These are phyloP conservation scores for Chrysemys picta DNA, from an alignment of 2,113 vertebrate genomes.

Conservation along the genomic window DNA sequence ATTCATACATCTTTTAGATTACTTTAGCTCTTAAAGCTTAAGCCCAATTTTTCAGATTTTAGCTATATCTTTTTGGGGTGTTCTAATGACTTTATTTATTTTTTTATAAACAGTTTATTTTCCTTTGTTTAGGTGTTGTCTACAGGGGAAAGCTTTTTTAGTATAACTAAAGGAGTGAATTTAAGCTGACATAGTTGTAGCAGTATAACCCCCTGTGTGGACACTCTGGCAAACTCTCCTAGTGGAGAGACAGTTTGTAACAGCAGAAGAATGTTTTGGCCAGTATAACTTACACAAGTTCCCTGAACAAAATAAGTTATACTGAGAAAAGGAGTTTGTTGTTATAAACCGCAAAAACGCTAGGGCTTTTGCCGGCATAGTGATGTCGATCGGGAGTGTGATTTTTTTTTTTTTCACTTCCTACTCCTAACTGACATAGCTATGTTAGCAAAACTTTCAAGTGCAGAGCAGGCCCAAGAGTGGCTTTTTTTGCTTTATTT, in stretches of 20 bases:
- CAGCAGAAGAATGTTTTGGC: neutral
- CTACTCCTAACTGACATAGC: no score
- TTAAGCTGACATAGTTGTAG: neutral
- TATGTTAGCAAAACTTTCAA: no score
- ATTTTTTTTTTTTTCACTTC: neutral
- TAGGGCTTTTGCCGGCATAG: neutral
- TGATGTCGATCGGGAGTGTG: neutral
- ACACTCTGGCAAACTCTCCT: neutral
- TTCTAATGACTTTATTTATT: neutral
- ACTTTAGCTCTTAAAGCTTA: neutral
- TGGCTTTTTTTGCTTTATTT: neutral
- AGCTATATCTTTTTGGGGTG: neutral
- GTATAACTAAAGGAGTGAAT: neutral
- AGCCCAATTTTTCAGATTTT: neutral
- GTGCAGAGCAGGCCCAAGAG: neutral
- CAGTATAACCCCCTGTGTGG: neutral
- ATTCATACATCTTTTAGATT: neutral
- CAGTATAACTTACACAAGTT: neutral
- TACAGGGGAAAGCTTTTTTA: neutral
- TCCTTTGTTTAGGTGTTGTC: accelerated
- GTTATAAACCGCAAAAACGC: no score
- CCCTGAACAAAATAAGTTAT: neutral
- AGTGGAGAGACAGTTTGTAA: neutral
- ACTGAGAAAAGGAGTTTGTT: neutral
- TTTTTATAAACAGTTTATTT: accelerated